phyloP scores from a whole-genome alignment of 2,113 vertebrate genomes.

The Lophochroa leadbeateri region DNA sequence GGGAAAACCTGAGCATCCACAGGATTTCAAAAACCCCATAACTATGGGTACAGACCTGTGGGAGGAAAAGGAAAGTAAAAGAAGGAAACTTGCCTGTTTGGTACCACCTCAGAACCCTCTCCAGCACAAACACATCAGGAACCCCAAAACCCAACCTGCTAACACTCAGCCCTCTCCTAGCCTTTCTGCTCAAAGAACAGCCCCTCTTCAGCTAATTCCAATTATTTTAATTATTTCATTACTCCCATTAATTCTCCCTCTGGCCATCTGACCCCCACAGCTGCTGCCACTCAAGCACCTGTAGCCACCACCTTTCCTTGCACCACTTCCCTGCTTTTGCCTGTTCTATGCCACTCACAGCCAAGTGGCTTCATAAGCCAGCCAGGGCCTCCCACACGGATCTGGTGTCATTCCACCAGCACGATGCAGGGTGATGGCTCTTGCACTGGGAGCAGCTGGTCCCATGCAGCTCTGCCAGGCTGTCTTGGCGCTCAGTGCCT shows the following conservation, averaged over 20 bases:
- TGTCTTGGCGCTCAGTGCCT: neutral
- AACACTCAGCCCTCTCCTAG: neutral
- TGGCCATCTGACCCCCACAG: neutral
- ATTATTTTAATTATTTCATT: neutral
- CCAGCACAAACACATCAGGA: neutral
- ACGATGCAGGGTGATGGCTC: neutral
- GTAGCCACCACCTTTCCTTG: neutral
- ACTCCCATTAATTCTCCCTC: neutral
- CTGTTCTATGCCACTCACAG: fast-evolving
- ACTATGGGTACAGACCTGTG: fast-evolving
- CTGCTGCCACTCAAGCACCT: neutral
- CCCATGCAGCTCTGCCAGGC: neutral
- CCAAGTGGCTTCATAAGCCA: neutral
- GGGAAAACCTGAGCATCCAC: neutral
- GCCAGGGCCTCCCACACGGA: fast-evolving
- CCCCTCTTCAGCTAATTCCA: neutral
- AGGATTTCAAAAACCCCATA: fast-evolving
- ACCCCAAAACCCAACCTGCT: neutral
- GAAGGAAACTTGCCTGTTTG: neutral
- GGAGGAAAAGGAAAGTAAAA: fast-evolving
- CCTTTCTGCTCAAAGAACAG: neutral
- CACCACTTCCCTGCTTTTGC: neutral
- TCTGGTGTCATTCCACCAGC: fast-evolving
- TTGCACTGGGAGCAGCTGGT: neutral
- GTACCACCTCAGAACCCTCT: neutral